A percentile compares a stretch with the other conserved stretches of the same genome.
These are phyloP conservation scores for Eupsilia transversa DNA, from an alignment of 2,888 invertebrate species.

Conservation along the genomic window DNA sequence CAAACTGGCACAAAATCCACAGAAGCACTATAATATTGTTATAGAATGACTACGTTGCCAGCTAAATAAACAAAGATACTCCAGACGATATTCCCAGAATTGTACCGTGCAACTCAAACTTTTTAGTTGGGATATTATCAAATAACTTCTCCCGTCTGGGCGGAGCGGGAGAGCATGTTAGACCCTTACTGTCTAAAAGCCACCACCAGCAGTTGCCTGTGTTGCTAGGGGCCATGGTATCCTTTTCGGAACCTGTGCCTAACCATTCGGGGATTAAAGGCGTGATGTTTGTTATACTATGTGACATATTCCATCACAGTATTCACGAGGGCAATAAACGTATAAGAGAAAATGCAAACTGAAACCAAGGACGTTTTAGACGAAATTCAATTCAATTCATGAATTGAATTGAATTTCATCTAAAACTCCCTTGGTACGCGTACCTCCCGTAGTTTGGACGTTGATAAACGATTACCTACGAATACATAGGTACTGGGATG, in stretches of 20 bases:
- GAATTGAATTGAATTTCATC: constrained; percentile 27
- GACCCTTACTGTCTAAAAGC: no score
- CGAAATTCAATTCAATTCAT: constrained; percentile 29
- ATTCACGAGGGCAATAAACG: not conserved
- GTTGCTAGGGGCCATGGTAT: no score
- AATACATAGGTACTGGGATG: not conserved
- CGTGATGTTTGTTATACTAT: no score
- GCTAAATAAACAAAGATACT: constrained; percentile 6
- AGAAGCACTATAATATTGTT: not conserved
- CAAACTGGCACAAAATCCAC: not conserved
- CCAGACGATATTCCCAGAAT: not conserved
- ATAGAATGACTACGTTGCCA: not conserved
- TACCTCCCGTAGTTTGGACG: constrained; percentile 14
- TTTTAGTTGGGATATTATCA: no score
- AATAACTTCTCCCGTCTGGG: no score
- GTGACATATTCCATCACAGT: not conserved
- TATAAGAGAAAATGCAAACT: not conserved
- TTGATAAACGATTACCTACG: constrained; percentile 41
- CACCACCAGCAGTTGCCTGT: no score
- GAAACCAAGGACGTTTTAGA: not conserved
- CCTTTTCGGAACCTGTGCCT: no score
- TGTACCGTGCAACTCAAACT: no score
- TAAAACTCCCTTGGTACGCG: not conserved
- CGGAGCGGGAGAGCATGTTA: no score
- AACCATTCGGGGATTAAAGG: no score